Evolutionary conservation across 2,888 invertebrate species (phyloP), one percentile per base, ranked within the genome.

Genomic region (Lepidonotus clava): DNA sequence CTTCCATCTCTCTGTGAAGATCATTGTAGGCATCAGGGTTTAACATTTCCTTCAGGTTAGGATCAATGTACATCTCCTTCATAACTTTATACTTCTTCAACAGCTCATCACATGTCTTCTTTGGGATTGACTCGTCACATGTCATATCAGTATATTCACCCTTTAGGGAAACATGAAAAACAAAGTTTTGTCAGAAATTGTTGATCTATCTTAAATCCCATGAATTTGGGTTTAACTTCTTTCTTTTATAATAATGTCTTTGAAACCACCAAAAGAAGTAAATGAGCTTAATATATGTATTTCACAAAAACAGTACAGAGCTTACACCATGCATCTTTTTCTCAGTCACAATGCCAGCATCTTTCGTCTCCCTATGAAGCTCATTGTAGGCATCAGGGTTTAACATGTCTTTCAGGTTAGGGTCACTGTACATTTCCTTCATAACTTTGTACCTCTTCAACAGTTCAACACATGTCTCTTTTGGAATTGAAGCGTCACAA

Each of bases 31-130:
- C 76, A 40, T 76, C 24, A 40, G 36, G 76, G 40, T 76, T 40
- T 21, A 76, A 18, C 76, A 76, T 36, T 4, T 76, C 40, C 76
- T 40, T 76, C 4, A 76, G 76, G 1, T 21, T 6, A 40, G 38
- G 21, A 18, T 76, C 76, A 76, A 36, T 76, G 76, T 76, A 76
- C 76, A 76, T 76, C 24, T 76, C 4, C 76, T 76, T 76, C 76
- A 76, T 76, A 11, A 34, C 8, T 24, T 76, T 34, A 24, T 76
- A 76, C 76, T 76, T 36, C 24, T 40, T 76, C 36, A 76, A 34
- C 5, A 76, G 38, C 21, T 21, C 76, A 40, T 76, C 76, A n/a
- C 76, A 76, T 21, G 34, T 28, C 38, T 4, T 18, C 24, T 76
- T 76, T 1, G 76, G 38, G 24, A 76, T 38, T n/a, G 38, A 36